Conservation (phyloP, 2,797 vertebrate species). For the Molossus alvarezi region DNA sequence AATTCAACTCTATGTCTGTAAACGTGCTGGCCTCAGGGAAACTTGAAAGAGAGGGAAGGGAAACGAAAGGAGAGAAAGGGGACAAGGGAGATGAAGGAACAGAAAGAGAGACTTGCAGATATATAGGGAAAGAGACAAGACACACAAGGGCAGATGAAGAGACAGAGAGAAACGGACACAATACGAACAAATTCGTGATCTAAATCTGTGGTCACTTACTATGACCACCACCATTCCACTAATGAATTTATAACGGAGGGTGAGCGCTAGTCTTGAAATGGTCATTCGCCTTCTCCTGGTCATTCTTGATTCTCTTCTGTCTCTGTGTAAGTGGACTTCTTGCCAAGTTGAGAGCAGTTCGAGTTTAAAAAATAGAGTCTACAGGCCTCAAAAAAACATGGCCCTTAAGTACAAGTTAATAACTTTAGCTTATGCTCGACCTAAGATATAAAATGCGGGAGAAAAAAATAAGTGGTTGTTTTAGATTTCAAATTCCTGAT, state of each 20-base stretch:
- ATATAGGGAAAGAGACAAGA: not conserved
- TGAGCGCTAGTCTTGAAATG: not conserved
- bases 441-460: not conserved
- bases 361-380: conserved; percentile 6
- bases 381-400: not conserved
- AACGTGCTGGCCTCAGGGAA: not conserved
- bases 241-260: not conserved
- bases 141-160: not conserved
- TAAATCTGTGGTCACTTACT: not conserved
- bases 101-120: not conserved
- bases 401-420: not conserved
- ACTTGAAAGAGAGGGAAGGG: not conserved
- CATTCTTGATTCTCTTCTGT: not conserved
- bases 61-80: not conserved
- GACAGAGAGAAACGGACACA: not conserved
- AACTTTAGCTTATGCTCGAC: not conserved
- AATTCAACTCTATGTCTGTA: not conserved
- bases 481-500: not conserved
- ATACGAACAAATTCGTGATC: not conserved
- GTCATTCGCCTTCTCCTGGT: not conserved
- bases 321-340: not conserved
- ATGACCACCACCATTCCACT: not conserved
- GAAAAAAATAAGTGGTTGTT: not conserved
- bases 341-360: not conserved
- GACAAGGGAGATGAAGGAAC: not conserved